Percentiles rank a stretch among this genome's conserved stretches.
phyloP scores from a whole-genome alignment of 2,797 vertebrate genomes.

The Benthosema pterotum region DNA sequence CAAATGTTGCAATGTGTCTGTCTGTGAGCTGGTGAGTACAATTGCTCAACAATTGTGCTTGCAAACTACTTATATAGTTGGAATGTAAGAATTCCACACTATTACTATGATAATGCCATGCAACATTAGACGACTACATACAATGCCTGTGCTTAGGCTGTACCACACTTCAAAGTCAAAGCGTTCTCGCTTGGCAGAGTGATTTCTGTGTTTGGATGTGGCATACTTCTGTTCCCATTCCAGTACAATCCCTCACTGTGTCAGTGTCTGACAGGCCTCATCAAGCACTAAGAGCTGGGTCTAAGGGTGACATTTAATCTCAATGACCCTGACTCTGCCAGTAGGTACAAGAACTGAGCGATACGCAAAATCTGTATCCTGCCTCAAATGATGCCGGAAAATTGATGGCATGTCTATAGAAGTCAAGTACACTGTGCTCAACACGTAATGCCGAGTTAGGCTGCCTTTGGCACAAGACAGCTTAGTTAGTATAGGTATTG shows the following conservation, averaged over 20 bases:
- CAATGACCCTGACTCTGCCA: slow-evolving; percentile 52
- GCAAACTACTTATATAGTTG: too few species aligned
- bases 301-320: slow-evolving; percentile 56
- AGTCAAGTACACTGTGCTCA: neutral
- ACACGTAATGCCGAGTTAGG: neutral
- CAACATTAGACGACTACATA: neutral
- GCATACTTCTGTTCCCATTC: slow-evolving; percentile 25
- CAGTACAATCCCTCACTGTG: slow-evolving; percentile 34
- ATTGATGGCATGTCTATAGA: slow-evolving; percentile 41
- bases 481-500: slow-evolving; percentile 1
- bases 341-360: slow-evolving; percentile 41
- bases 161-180: slow-evolving; percentile 12
- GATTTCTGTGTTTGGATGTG: slow-evolving; percentile 11
- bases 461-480: neutral
- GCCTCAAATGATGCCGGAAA: slow-evolving; percentile 41
- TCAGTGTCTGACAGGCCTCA: slow-evolving; percentile 48
- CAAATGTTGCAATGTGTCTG: too few species aligned
- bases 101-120: too few species aligned
- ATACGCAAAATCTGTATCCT: slow-evolving; percentile 50
- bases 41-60: too few species aligned
- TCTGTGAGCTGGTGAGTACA: too few species aligned
- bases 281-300: slow-evolving; percentile 46
- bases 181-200: slow-evolving; percentile 11
- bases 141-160: slow-evolving; percentile 16
- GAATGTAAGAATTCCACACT: too few species aligned